Conservation (phyloP, 1,140 invertebrate species). For the Planococcus citri region DNA sequence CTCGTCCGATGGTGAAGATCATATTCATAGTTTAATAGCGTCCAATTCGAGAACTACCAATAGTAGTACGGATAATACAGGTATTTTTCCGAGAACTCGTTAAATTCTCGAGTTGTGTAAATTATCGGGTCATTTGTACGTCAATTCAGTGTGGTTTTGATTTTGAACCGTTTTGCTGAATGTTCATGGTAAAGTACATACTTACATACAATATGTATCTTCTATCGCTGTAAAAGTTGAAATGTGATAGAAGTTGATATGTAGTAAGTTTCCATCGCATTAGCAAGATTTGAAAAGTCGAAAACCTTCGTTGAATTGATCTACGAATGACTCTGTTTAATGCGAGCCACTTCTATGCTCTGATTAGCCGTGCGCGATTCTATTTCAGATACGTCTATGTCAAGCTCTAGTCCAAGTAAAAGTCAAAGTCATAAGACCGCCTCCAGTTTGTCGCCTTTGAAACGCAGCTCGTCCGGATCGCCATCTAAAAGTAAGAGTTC, state of each 20-base stretch:
- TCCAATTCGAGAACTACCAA: conserved; percentile 39
- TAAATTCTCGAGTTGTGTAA: not conserved
- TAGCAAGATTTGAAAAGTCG: no score
- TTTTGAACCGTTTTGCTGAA: no score
- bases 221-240: no score
- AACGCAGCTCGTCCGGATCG: conserved; percentile 68
- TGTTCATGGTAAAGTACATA: no score
- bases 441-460: conserved; percentile 67
- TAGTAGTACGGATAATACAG: conserved; percentile 31
- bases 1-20: conserved; percentile 75
- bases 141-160: no score
- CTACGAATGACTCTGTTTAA: no score
- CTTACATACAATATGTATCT: no score
- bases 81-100: conserved; percentile 18
- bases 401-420: conserved; percentile 60
- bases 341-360: no score
- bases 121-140: not conserved
- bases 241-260: no score
- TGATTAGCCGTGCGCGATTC: no score
- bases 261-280: no score
- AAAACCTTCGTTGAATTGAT: no score
- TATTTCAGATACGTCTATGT: conserved; percentile 36
- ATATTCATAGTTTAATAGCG: not conserved
- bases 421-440: conserved; percentile 71
- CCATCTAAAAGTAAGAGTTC: conserved; percentile 64